phyloP scores from a whole-genome alignment of 2,797 vertebrate genomes.

The Cetoscarus ocellatus region DNA sequence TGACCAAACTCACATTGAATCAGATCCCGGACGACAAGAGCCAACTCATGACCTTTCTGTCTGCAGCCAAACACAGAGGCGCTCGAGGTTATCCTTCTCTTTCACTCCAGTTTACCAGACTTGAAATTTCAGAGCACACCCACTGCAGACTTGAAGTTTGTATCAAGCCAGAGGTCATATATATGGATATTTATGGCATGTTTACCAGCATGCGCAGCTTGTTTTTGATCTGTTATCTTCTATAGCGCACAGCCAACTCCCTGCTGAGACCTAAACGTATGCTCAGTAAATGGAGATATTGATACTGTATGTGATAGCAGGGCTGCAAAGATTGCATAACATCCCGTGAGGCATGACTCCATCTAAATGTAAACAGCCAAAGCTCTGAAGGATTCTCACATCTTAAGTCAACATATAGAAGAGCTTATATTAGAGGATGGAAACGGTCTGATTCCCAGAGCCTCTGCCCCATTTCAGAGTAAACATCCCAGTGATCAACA shows the following conservation, averaged over 20 bases:
- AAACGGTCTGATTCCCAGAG: slow-evolving; percentile 27
- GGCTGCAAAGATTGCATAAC: neutral
- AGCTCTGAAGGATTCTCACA: slow-evolving; percentile 8
- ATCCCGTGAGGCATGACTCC: slow-evolving; percentile 10
- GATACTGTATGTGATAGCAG: neutral
- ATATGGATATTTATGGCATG: neutral
- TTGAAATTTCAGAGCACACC: neutral
- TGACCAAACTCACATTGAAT: too few relatives aligned
- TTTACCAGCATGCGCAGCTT: neutral
- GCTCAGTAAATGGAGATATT: slow-evolving; percentile 15
- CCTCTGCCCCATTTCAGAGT: slow-evolving; percentile 31
- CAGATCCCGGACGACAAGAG: too few relatives aligned
- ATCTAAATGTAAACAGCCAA: slow-evolving; percentile 23
- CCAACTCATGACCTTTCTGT: neutral
- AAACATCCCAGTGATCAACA: slow-evolving; percentile 12
- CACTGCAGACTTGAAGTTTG: neutral
- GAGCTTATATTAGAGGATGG: slow-evolving; percentile 14
- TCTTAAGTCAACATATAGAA: slow-evolving; percentile 14
- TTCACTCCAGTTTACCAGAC: neutral
- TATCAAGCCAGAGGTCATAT: neutral
- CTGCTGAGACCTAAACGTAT: slow-evolving; percentile 8
- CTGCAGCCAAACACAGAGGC: too few relatives aligned
- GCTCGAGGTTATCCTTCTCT: neutral
- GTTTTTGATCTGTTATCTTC: neutral
- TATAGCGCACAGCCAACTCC: neutral